Conservation (phyloP, 2,113 vertebrate species). For the Australoheros scitulus region DNA sequence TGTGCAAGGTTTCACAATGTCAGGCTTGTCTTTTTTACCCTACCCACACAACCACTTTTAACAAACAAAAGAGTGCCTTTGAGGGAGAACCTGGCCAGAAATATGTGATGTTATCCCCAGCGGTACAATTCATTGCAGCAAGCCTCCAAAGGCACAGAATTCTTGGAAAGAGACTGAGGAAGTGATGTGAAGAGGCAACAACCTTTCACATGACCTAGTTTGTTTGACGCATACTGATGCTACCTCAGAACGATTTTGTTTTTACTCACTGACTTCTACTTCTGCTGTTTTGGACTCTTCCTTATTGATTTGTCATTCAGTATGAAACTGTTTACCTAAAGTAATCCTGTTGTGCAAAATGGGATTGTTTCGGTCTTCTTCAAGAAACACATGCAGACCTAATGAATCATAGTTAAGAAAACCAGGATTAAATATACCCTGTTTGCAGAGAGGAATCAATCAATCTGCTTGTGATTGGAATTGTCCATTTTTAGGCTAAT, state of each 20-base stretch:
- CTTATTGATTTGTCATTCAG: background rate
- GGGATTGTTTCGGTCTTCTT: background rate
- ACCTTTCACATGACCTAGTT: no score
- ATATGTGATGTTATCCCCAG: background rate
- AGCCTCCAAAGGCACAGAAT: background rate
- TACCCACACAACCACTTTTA: background rate
- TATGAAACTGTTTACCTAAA: no score
- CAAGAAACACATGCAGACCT: background rate
- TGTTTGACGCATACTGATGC: no score
- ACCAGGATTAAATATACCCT: background rate
- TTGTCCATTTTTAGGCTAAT: background rate
- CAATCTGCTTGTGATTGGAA: background rate
- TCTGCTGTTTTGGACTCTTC: background rate
- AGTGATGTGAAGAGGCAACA: background rate
- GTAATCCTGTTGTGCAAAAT: background rate
- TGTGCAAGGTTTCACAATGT: background rate
- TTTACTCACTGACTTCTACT: background rate
- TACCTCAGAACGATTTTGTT: background rate
- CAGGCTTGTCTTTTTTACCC: background rate
- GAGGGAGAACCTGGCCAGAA: background rate
- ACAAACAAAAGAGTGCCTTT: background rate
- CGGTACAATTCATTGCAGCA: background rate
- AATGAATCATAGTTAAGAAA: background rate
- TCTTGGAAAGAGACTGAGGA: background rate
- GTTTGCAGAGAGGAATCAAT: background rate